Conservation (phyloP, 2,797 vertebrate species). For the Halcyon smyrnensis region DNA sequence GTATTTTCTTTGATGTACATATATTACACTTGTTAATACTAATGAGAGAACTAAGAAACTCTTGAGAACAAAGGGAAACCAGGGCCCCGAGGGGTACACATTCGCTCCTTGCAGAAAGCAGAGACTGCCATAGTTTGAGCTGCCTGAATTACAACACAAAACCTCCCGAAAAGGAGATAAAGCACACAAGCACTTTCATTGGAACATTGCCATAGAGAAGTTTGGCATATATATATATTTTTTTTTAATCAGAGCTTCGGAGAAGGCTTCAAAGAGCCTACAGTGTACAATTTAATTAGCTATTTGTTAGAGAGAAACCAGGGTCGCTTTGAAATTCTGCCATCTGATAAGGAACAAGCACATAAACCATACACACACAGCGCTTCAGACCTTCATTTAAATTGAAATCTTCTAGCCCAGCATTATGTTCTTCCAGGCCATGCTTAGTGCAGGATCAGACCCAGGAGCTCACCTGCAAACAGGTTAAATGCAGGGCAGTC, state of each 20-base stretch:
- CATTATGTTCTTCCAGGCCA: not conserved
- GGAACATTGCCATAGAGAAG: conserved; percentile 44
- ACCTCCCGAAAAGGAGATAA: conserved; percentile 28
- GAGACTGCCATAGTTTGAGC: not conserved
- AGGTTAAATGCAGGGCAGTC: not conserved
- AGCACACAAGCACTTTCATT: not conserved
- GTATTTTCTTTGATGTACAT: not conserved
- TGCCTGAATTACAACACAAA: not conserved
- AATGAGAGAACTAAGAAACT: conserved; percentile 19
- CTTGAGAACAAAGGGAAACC: conserved; percentile 20
- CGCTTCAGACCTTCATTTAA: not conserved
- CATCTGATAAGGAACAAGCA: conserved; percentile 41
- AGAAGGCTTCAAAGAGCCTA: conserved; percentile 56
- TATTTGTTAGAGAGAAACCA: conserved; percentile 16
- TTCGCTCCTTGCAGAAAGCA: not conserved
- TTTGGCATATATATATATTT: not conserved
- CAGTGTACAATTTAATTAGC: conserved; percentile 41
- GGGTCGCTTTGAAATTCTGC: conserved; percentile 16
- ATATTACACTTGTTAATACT: not conserved
- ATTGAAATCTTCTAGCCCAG: not conserved
- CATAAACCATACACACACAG: not conserved
- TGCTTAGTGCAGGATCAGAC: not conserved
- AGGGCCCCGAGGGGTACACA: not conserved
- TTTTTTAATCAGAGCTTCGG: conserved; percentile 31
- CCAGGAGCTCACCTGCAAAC: not conserved